Conservation (phyloP, 2,113 vertebrate genomes). For the Dromaius novaehollandiae region DNA sequence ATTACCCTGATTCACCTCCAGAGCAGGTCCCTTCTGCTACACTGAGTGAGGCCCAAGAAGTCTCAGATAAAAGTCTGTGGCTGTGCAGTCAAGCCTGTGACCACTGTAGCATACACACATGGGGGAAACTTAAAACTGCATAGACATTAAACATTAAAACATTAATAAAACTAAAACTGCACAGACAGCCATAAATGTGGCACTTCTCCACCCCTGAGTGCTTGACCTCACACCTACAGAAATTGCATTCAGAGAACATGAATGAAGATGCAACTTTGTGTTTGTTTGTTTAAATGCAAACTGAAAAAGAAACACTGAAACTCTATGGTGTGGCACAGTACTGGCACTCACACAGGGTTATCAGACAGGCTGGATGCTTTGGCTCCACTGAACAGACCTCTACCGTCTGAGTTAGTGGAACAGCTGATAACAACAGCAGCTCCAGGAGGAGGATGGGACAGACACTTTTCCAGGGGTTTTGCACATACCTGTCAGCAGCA, state of each 20-base stretch:
- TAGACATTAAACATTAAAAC: background rate
- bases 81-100: background rate
- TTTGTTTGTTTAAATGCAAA: background rate
- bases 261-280: background rate
- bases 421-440: background rate
- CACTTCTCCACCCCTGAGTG: background rate
- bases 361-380: background rate
- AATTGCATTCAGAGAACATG: background rate
- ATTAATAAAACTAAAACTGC: background rate
- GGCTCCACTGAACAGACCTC: background rate
- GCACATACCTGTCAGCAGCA: background rate
- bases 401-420: background rate
- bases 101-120: accelerated
- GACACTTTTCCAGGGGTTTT: background rate
- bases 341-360: accelerated
- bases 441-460: background rate
- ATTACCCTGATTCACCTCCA: background rate
- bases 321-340: background rate
- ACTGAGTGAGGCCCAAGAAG: background rate
- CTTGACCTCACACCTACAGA: background rate
- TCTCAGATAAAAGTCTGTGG: accelerated
- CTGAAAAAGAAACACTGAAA: background rate
- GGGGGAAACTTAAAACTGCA: background rate
- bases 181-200: background rate
- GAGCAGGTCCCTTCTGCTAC: background rate